phyloP scores from a whole-genome alignment of 2,113 vertebrate genomes.

The Sisor rabdophorus region DNA sequence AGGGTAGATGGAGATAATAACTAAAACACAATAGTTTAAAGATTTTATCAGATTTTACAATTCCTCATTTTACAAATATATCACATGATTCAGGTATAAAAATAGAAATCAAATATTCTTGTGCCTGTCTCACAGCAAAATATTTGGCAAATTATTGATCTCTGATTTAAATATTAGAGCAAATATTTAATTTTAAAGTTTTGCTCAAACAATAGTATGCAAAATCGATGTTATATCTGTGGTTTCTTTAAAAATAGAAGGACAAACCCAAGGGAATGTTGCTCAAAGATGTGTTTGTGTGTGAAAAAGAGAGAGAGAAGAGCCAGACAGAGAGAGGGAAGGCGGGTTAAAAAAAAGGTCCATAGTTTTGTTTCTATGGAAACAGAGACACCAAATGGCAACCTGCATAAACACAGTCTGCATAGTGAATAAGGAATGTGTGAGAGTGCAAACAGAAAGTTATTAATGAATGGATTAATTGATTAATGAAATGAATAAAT shows the following conservation, averaged over 20 bases:
- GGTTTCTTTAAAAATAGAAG: conserved; percentile 38
- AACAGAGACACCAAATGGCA: conserved; percentile 72
- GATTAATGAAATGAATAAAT: no score
- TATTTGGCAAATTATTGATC: background rate
- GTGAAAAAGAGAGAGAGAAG: background rate
- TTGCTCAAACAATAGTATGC: conserved; percentile 24
- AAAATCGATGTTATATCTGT: conserved; percentile 33
- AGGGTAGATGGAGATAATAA: no score
- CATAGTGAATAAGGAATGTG: conserved; percentile 1
- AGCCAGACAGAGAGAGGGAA: conserved; percentile 9
- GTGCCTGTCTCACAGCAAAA: background rate
- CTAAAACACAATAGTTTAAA: no score
- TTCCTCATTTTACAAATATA: no score
- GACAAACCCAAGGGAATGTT: conserved; percentile 36
- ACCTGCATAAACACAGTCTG: conserved; percentile 26
- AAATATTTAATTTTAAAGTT: background rate
- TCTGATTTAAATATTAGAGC: background rate
- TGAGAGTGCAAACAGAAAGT: conserved; percentile 9
- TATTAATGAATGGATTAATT: conserved; percentile 19
- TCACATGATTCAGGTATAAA: no score
- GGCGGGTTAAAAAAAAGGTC: conserved; percentile 28
- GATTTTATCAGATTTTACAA: no score
- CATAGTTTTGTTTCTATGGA: conserved; percentile 51
- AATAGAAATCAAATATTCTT: no score
- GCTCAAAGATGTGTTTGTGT: background rate